phyloP scores from a whole-genome alignment of 1,140 invertebrate genomes.

The Drosophila nebulosa region DNA sequence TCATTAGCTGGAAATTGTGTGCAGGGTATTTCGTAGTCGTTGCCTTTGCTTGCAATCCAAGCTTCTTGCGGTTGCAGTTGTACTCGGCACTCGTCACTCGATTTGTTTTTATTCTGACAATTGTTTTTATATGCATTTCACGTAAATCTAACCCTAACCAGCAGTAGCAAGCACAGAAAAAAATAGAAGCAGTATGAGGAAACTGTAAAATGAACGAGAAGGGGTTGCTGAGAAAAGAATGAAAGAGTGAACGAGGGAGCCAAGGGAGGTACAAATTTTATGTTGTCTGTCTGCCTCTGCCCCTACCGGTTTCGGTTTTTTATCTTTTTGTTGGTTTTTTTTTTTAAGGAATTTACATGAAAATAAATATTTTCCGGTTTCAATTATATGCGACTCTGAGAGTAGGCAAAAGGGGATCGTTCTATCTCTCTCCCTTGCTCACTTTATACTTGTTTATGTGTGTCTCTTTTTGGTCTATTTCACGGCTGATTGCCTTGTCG shows the following conservation, averaged over 20 bases:
- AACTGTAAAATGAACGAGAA: constrained; percentile 35
- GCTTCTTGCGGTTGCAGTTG: constrained; percentile 51
- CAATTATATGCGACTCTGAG: constrained; percentile 69
- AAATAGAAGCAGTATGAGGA: constrained; percentile 19
- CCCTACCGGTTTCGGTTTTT: constrained; percentile 42
- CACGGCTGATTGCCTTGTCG: constrained; percentile 73
- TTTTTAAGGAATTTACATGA: constrained; percentile 75
- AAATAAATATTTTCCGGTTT: constrained; percentile 80
- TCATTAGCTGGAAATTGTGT: too few relatives aligned
- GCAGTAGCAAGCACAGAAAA: constrained; percentile 2
- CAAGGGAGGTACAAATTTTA: constrained; percentile 40
- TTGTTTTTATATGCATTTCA: constrained; percentile 78
- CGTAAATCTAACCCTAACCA: constrained; percentile 67
- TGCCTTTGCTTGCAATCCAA: background rate
- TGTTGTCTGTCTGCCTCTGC: constrained; percentile 26
- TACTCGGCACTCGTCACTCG: constrained; percentile 21
- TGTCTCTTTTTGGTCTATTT: constrained; percentile 56
- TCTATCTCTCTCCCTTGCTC: constrained; percentile 34
- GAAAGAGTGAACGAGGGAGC: background rate
- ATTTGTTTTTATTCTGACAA: constrained; percentile 39
- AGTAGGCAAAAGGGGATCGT: constrained; percentile 24
- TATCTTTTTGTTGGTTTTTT: constrained; percentile 13
- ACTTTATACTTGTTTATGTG: background rate
- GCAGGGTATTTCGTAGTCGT: background rate
- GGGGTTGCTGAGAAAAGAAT: constrained; percentile 10